These are phyloP conservation scores for Lepidocyrtinus sp. DNA, from an alignment of 2,888 invertebrate species.

Conservation along the genomic window DNA sequence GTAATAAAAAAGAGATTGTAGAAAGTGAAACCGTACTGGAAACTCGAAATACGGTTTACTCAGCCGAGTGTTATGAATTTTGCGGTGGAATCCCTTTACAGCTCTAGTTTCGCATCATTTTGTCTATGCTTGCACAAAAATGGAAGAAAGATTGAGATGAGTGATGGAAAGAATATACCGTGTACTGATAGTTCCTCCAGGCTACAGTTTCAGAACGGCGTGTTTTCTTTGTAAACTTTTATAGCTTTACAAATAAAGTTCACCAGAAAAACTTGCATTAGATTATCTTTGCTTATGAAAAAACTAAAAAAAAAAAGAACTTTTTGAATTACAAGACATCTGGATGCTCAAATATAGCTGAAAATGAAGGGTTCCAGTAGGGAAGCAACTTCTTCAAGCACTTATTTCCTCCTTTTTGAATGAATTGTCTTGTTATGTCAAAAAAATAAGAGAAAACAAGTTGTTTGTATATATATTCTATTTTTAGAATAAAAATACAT, in stretches of 20 bases:
- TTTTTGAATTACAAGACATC: no score
- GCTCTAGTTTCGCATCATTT: background rate
- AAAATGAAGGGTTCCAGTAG: no score
- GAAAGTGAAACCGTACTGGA: no score
- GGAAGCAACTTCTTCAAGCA: no score
- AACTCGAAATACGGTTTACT: no score
- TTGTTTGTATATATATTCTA: conserved; percentile 23
- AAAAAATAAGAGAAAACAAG: conserved; percentile 18
- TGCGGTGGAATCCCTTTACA: background rate
- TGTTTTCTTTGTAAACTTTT: background rate
- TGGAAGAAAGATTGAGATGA: background rate
- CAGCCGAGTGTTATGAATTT: background rate
- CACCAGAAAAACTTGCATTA: conserved; percentile 70
- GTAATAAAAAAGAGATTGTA: background rate
- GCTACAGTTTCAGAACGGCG: background rate
- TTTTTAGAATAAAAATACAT: no score
- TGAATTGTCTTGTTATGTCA: background rate
- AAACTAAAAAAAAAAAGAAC: no score
- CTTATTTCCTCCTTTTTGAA: background rate
- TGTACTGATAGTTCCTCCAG: background rate
- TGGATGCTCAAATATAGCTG: no score
- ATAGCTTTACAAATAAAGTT: background rate
- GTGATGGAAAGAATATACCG: background rate
- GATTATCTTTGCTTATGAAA: conserved; percentile 1
- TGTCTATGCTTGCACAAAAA: background rate